A percentile compares a stretch with the other conserved stretches of the same genome.
phyloP scores from a whole-genome alignment of 1,140 invertebrate genomes.

The Drosophila trapezifrons region DNA sequence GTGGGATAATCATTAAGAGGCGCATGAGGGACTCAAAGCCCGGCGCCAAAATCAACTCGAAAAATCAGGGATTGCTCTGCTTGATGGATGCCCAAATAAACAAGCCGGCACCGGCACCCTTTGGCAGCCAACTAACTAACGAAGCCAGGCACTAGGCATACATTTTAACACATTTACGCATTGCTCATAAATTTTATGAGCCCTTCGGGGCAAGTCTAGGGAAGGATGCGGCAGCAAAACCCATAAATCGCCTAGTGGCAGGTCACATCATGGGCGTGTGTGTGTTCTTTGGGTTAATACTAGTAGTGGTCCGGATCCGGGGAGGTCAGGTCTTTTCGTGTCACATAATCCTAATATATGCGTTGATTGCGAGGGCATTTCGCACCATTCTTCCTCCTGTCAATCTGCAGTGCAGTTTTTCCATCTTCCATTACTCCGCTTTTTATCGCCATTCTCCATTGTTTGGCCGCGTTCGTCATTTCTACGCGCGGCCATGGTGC shows the following conservation, averaged over 20 bases:
- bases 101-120: slow-evolving; percentile 8
- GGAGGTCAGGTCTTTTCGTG: slow-evolving; percentile 20
- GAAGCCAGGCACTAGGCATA: slow-evolving; percentile 25
- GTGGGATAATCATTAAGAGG: slow-evolving; percentile 14
- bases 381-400: not conserved
- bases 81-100: slow-evolving; percentile 17
- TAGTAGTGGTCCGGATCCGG: not conserved
- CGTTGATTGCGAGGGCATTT: slow-evolving; percentile 3
- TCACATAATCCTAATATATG: slow-evolving; percentile 39
- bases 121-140: slow-evolving; percentile 11
- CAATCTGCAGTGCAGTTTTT: slow-evolving; percentile 20
- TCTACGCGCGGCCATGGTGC: slow-evolving; percentile 18
- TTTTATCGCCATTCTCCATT: not conserved
- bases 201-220: slow-evolving; percentile 15
- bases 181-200: slow-evolving; percentile 67
- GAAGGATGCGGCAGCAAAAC: not conserved
- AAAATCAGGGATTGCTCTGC: slow-evolving; percentile 1
- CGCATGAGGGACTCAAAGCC: not conserved
- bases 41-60: not conserved
- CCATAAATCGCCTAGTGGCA: slow-evolving; percentile 42
- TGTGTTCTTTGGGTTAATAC: slow-evolving; percentile 13
- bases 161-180: slow-evolving; percentile 59
- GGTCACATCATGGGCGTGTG: slow-evolving; percentile 22
- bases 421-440: not conserved
- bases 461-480: slow-evolving; percentile 20